These are phyloP conservation scores for Drosophila lowei DNA, from an alignment of 1,140 invertebrate genomes.

Conservation along the genomic window DNA sequence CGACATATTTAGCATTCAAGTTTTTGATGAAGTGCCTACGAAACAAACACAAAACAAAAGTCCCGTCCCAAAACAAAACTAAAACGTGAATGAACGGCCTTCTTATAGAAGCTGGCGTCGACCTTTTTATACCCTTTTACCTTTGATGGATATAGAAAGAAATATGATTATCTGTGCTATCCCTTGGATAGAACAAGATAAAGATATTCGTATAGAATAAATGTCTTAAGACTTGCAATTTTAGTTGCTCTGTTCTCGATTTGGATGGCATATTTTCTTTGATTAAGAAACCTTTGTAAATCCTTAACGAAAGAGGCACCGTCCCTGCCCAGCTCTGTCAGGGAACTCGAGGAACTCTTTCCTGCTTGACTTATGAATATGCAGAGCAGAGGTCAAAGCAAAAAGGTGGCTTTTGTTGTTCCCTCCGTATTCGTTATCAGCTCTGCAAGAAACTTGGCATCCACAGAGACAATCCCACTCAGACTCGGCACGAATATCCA, in stretches of 20 bases:
- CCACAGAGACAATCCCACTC: constrained; percentile 13
- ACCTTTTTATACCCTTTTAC: constrained; percentile 18
- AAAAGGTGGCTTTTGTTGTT: constrained; percentile 18
- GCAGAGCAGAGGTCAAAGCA: constrained; percentile 27
- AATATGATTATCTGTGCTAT: not conserved
- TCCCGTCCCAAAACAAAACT: constrained; percentile 28
- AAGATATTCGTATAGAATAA: no score
- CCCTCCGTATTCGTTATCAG: constrained; percentile 31
- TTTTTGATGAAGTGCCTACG: constrained; percentile 57
- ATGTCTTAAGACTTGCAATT: no score
- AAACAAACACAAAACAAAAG: constrained; percentile 45
- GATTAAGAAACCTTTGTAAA: not conserved
- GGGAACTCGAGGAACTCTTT: constrained; percentile 11
- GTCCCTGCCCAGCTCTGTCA: no score
- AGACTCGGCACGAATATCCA: constrained; percentile 9
- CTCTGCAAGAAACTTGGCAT: constrained; percentile 19
- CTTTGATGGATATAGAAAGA: constrained; percentile 5
- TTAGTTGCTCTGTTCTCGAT: not conserved
- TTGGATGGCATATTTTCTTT: not conserved
- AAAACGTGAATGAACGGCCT: constrained; percentile 34
- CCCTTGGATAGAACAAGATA: no score
- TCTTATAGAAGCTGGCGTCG: constrained; percentile 24
- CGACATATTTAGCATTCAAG: constrained; percentile 63
- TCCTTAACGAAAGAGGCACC: not conserved
- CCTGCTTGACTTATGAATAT: constrained; percentile 50